These are phyloP conservation scores for Ips nitidus DNA, from an alignment of 1,140 invertebrate species.

Conservation along the genomic window DNA sequence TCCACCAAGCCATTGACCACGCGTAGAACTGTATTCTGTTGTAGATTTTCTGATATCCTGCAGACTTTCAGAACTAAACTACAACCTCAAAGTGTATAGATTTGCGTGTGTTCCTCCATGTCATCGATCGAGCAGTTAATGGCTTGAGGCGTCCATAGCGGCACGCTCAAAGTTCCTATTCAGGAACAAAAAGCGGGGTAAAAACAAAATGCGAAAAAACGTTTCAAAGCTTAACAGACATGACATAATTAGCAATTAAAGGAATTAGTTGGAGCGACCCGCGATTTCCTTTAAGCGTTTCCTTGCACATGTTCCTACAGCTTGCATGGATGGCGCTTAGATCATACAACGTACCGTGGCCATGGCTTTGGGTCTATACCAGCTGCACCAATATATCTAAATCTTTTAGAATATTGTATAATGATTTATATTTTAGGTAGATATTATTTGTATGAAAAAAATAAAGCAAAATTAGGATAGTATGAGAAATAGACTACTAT, in stretches of 20 bases:
- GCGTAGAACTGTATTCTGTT: too few species aligned
- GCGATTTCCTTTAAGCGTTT: slow-evolving; percentile 35
- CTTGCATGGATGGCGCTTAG: slow-evolving; percentile 27
- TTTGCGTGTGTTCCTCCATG: too few species aligned
- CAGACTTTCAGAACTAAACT: too few species aligned
- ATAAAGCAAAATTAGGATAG: too few species aligned
- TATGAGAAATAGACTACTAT: too few species aligned
- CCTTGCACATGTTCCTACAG: slow-evolving; percentile 32
- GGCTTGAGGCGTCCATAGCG: neutral
- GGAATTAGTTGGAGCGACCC: slow-evolving; percentile 29
- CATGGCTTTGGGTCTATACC: neutral
- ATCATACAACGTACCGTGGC: neutral
- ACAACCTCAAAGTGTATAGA: too few species aligned
- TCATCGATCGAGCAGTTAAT: too few species aligned
- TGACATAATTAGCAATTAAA: slow-evolving; percentile 38
- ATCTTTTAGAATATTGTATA: neutral
- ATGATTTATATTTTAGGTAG: too few species aligned
- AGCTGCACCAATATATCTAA: slow-evolving; percentile 7
- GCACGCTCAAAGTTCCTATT: neutral
- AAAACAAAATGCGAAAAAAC: slow-evolving; percentile 12
- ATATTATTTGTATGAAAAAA: too few species aligned
- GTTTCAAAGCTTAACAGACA: slow-evolving; percentile 21
- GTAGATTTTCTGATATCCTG: too few species aligned
- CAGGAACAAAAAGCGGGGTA: neutral
- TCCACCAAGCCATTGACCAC: too few species aligned